phyloP scores from a whole-genome alignment of 2,797 vertebrate species.

The Centroberyx gerrardi region DNA sequence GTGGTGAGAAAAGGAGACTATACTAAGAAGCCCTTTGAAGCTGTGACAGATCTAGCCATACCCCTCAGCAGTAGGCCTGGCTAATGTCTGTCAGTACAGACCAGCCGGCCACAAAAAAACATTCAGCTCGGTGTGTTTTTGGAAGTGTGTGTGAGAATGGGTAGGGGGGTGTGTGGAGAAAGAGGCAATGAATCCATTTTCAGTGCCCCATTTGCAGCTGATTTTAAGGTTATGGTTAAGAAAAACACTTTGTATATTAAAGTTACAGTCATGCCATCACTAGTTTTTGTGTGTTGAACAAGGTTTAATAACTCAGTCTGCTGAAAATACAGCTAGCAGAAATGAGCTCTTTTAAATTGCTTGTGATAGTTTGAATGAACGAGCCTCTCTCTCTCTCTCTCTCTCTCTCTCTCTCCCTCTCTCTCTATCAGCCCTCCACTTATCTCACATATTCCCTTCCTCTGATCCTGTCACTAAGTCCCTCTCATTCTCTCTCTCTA shows the following conservation, averaged over 20 bases:
- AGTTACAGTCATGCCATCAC: background rate
- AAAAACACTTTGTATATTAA: background rate
- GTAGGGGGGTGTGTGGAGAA: too few species aligned
- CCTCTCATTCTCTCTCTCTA: conserved; percentile 33
- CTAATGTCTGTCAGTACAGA: background rate
- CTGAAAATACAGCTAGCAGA: too few species aligned
- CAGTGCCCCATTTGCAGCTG: background rate
- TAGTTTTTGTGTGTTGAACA: background rate
- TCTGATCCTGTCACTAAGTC: conserved; percentile 15
- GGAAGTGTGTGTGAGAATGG: too few species aligned
- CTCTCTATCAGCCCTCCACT: background rate
- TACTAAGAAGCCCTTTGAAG: conserved; percentile 18
- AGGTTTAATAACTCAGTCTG: too few species aligned
- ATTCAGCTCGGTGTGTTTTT: too few species aligned
- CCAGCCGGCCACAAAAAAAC: too few species aligned
- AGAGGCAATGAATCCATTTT: background rate
- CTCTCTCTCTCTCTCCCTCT: conserved; percentile 9
- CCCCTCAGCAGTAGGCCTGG: too few species aligned
- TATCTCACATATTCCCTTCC: conserved; percentile 12
- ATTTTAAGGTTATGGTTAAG: background rate
- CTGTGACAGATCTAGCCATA: conserved; percentile 5
- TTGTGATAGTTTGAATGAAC: background rate
- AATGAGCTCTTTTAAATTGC: background rate
- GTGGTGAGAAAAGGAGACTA: conserved; percentile 6
- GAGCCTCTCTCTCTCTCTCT: conserved; percentile 12